These are phyloP conservation scores for Oreochromis niloticus DNA, from an alignment of 2,113 vertebrate genomes.

Conservation along the genomic window DNA sequence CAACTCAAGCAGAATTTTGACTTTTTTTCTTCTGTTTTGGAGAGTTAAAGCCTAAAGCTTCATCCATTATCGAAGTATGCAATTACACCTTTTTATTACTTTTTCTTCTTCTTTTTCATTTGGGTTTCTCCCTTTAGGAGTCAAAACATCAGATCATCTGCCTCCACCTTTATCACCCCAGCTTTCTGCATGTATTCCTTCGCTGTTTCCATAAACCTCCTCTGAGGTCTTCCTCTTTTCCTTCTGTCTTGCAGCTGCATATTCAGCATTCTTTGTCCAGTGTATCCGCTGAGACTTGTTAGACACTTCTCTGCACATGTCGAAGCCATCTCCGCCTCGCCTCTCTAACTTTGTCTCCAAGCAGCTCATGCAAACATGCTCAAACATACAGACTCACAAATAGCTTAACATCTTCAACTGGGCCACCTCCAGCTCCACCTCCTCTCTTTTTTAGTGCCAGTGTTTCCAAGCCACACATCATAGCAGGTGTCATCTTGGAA, in stretches of 20 bases:
- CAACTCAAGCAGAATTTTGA: not conserved
- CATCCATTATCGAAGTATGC: not conserved
- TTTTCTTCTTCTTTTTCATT: not conserved
- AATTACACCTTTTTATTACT: not conserved
- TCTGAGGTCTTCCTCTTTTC: not conserved
- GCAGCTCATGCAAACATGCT: not conserved
- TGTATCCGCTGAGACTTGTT: not conserved
- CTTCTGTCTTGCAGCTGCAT: not conserved
- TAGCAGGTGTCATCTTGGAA: not conserved
- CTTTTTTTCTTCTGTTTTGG: not conserved
- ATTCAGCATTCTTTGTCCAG: not conserved
- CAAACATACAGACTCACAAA: not conserved
- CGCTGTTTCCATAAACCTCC: not conserved
- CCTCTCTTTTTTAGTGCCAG: not conserved
- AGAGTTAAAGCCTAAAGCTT: not conserved
- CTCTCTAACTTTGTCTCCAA: not conserved
- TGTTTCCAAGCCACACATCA: not conserved
- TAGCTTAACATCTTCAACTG: not conserved
- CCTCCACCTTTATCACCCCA: fast-evolving
- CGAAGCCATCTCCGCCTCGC: not conserved
- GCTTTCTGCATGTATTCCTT: not conserved
- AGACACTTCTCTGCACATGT: not conserved
- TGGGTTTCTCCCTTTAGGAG: not conserved
- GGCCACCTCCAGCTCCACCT: not conserved
- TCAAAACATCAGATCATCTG: fast-evolving